These are phyloP conservation scores for Melinaea menophilus DNA, from an alignment of 2,888 invertebrate genomes.

Conservation along the genomic window DNA sequence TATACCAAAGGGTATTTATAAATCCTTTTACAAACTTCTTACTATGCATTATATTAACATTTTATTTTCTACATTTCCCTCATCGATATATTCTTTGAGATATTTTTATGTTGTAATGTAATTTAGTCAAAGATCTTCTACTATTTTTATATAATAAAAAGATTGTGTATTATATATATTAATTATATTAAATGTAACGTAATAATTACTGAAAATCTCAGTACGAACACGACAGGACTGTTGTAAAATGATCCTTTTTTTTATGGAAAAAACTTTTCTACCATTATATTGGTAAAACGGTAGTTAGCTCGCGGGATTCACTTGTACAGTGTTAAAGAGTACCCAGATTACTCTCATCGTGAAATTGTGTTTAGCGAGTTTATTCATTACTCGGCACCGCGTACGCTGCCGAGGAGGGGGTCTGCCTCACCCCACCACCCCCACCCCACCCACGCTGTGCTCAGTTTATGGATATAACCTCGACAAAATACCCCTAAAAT, in stretches of 20 bases:
- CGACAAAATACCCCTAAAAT: constrained; percentile 79
- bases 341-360: constrained; percentile 65
- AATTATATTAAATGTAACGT: too few species aligned
- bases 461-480: constrained; percentile 77
- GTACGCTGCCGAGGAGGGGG: constrained; percentile 39
- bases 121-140: too few species aligned
- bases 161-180: too few species aligned
- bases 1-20: constrained; percentile 23
- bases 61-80: neutral
- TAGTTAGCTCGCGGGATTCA: constrained; percentile 28
- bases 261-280: neutral
- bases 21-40: constrained; percentile 15
- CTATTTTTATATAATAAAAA: too few species aligned
- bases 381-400: constrained; percentile 74
- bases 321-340: constrained; percentile 37
- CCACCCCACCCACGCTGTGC: constrained; percentile 52
- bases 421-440: constrained; percentile 4
- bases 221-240: too few species aligned
- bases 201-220: too few species aligned
- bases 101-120: neutral
- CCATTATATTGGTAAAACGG: constrained; percentile 4
- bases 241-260: neutral
- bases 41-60: neutral
- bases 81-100: neutral
- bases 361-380: constrained; percentile 72